These are phyloP conservation scores for Drosophila borealis DNA, from an alignment of 2,888 invertebrate species.

Conservation along the genomic window DNA sequence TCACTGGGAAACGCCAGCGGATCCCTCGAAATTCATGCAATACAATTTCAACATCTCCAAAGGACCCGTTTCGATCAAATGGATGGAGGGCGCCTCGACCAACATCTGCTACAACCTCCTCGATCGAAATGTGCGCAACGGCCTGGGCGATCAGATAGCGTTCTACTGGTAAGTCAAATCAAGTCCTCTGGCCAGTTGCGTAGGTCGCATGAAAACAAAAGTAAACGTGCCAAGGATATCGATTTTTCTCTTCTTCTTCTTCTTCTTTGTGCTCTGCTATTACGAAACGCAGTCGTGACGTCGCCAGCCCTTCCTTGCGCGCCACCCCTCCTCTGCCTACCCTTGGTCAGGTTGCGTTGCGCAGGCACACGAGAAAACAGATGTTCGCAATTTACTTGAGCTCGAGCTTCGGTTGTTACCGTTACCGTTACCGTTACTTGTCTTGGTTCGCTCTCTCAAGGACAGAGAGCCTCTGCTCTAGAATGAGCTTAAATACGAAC, in stretches of 20 bases:
- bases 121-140: slow-evolving; percentile 95
- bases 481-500: slow-evolving; percentile 10
- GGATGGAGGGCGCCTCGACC: slow-evolving; percentile 97
- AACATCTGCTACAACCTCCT: slow-evolving; percentile 98
- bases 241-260: slow-evolving; percentile 7
- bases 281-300: slow-evolving; percentile 59
- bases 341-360: slow-evolving; percentile 28
- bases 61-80: slow-evolving; percentile 96
- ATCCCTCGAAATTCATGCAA: slow-evolving; percentile 91
- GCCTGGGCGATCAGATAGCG: slow-evolving; percentile 95
- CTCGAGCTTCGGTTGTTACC: neutral
- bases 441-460: slow-evolving; percentile 30
- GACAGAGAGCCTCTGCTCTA: slow-evolving; percentile 19
- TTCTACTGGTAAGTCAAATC: slow-evolving; percentile 94
- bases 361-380: slow-evolving; percentile 45
- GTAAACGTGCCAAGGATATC: slow-evolving; percentile 41
- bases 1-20: slow-evolving; percentile 93
- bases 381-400: slow-evolving; percentile 34
- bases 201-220: slow-evolving; percentile 68
- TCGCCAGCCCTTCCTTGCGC: slow-evolving; percentile 13
- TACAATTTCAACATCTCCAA: slow-evolving; percentile 96
- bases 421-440: slow-evolving; percentile 17
- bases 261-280: slow-evolving; percentile 39
- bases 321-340: slow-evolving; percentile 12
- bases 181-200: slow-evolving; percentile 3